Conservation (phyloP, 2,797 vertebrate genomes). For the Tragopan temminckii region DNA sequence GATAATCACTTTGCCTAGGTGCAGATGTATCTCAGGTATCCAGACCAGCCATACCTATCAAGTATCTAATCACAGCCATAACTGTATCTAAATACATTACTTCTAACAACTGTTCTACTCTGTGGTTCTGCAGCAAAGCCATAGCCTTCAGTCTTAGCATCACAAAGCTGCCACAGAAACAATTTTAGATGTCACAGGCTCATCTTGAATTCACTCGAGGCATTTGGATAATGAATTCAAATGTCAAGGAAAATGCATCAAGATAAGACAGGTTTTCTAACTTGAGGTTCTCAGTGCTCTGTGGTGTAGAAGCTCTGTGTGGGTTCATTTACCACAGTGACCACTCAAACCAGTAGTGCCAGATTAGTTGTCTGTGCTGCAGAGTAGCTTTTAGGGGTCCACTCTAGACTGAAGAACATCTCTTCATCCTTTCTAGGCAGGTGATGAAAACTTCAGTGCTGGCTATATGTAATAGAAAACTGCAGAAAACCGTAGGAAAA, state of each 20-base stretch:
- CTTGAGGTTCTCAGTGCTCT: background rate
- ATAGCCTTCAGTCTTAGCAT: background rate
- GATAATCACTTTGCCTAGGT: background rate
- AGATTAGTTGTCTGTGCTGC: background rate
- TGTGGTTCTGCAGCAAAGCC: constrained; percentile 25
- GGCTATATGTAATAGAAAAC: background rate
- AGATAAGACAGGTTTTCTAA: background rate
- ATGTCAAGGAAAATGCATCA: constrained; percentile 36
- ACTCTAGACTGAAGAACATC: background rate
- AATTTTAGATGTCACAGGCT: constrained; percentile 18
- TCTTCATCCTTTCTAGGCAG: background rate
- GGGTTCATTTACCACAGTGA: background rate
- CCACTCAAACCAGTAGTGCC: background rate
- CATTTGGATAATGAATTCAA: constrained; percentile 63
- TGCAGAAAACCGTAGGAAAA: background rate
- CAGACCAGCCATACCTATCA: background rate
- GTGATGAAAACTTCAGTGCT: background rate
- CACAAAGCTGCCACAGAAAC: constrained; percentile 56
- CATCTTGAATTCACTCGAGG: constrained; percentile 38
- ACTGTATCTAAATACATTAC: background rate
- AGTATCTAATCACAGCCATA: background rate
- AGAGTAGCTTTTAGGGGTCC: background rate
- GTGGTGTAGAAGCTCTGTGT: background rate
- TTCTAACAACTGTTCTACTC: background rate
- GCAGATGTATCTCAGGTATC: background rate